A percentile compares a stretch with the other conserved stretches of the same genome.
Evolutionary conservation across 2,888 invertebrate genomes (phyloP).

Genomic region (Lasiommata megera): DNA sequence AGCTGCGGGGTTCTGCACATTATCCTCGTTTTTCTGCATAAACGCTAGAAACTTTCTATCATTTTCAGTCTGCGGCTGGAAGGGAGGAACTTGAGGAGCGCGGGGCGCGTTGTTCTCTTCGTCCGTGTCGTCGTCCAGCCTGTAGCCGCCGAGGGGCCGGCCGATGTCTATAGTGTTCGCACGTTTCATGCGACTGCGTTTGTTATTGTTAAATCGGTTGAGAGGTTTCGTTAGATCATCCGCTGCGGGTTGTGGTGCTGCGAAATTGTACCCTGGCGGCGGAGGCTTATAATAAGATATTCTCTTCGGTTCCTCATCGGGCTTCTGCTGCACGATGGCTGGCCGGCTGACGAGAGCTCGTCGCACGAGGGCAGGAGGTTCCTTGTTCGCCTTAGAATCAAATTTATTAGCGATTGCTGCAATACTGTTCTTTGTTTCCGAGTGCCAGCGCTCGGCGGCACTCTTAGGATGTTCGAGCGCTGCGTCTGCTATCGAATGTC

Average conservation of each 20-base stretch:
- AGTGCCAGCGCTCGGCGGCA: slow-evolving; percentile 47
- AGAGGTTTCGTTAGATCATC: slow-evolving; percentile 63
- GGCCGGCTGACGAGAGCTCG: slow-evolving; percentile 32
- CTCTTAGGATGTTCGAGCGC: slow-evolving; percentile 32
- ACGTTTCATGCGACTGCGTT: slow-evolving; percentile 90
- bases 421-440: slow-evolving; percentile 60
- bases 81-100: slow-evolving; percentile 81
- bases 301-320: slow-evolving; percentile 49
- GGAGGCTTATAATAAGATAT: slow-evolving; percentile 59
- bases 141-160: slow-evolving; percentile 83
- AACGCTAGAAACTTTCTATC: slow-evolving; percentile 92
- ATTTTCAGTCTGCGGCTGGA: slow-evolving; percentile 91
- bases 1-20: slow-evolving; percentile 40
- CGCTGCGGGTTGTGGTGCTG: slow-evolving; percentile 49
- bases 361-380: slow-evolving; percentile 40
- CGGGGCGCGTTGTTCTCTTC: slow-evolving; percentile 50
- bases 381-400: slow-evolving; percentile 52
- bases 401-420: slow-evolving; percentile 70
- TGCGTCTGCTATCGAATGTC: slow-evolving; percentile 66
- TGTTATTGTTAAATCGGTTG: slow-evolving; percentile 77
- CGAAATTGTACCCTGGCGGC: slow-evolving; percentile 71
- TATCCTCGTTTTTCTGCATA: slow-evolving; percentile 85
- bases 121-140: slow-evolving; percentile 73
- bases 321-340: slow-evolving; percentile 36
- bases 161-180: slow-evolving; percentile 95